Conservation (phyloP, 2,888 invertebrate species). For the Euphydryas editha region DNA sequence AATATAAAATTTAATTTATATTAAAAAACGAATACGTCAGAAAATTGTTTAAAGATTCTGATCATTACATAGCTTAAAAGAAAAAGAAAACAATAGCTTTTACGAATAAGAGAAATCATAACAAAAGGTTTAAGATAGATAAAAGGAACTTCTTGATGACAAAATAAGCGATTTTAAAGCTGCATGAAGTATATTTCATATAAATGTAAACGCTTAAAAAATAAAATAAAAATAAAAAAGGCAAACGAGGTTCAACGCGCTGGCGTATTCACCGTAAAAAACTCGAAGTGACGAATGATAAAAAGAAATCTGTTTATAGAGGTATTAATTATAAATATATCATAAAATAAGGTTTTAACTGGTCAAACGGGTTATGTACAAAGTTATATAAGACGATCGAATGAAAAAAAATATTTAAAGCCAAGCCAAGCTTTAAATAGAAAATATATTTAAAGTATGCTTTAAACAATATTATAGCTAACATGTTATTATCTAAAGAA, state of each 20-base stretch:
- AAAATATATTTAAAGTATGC: too few relatives aligned
- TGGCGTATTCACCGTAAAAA: constrained; percentile 1
- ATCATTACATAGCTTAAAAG: background rate
- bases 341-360: background rate
- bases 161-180: background rate
- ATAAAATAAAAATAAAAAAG: background rate
- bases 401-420: background rate
- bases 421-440: background rate
- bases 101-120: background rate
- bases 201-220: background rate
- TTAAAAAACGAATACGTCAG: background rate
- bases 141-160: background rate
- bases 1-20: background rate
- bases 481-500: background rate
- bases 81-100: background rate
- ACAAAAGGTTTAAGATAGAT: background rate
- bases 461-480: too few relatives aligned
- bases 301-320: background rate
- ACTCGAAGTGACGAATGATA: background rate
- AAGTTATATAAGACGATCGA: background rate
- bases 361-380: background rate
- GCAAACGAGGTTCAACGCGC: background rate
- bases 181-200: background rate
- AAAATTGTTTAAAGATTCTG: background rate
- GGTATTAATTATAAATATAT: background rate